phyloP scores from a whole-genome alignment of 2,113 vertebrate species.

The Dromiciops gliroides region DNA sequence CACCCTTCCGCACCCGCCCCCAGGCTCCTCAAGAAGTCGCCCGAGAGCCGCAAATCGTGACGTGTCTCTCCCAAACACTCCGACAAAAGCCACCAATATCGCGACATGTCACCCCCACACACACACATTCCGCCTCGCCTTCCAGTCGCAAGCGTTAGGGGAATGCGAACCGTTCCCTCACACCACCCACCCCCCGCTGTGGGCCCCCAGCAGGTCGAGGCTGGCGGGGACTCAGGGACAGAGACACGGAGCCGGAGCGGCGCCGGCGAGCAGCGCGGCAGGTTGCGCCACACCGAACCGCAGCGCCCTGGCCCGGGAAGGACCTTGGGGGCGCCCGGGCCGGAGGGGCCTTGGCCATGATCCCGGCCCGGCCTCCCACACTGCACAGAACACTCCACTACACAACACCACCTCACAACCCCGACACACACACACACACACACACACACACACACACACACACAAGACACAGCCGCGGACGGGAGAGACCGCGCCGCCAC shows the following conservation, averaged over 20 bases:
- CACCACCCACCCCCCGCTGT: not conserved
- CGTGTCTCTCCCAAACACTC: not conserved
- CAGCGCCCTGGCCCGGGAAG: conserved; percentile 25
- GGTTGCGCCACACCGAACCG: not conserved
- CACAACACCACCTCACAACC: not conserved
- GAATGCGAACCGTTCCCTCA: not conserved
- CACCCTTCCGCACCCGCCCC: not conserved
- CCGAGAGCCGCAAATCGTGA: not conserved
- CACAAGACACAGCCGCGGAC: not conserved
- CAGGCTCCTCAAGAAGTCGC: not conserved
- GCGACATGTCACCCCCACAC: not conserved
- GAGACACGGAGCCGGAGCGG: not conserved
- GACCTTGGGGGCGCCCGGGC: not conserved
- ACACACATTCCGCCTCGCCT: not conserved
- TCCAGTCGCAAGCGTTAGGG: not conserved
- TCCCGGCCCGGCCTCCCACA: not conserved
- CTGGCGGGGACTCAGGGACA: not conserved
- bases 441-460: not conserved
- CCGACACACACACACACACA: not conserved
- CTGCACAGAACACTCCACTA: not conserved
- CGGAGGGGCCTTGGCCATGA: not conserved
- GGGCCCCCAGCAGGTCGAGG: not conserved
- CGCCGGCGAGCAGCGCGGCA: not conserved
- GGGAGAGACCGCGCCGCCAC: not conserved
- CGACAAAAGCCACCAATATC: not conserved